These are phyloP conservation scores for Myotis planiceps DNA, from an alignment of 2,797 vertebrate genomes.

Conservation along the genomic window DNA sequence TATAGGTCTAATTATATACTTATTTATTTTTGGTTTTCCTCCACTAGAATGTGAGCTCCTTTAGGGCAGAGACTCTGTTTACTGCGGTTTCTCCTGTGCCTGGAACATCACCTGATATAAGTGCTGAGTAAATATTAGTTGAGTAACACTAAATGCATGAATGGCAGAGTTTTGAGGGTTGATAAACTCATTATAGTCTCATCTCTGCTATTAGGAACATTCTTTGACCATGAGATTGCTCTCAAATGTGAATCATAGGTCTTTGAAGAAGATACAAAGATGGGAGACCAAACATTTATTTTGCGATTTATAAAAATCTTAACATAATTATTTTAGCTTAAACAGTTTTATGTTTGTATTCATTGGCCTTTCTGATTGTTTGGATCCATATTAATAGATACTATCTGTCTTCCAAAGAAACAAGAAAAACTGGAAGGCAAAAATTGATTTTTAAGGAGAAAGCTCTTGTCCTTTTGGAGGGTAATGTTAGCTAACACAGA, in stretches of 20 bases:
- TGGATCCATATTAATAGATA: background rate
- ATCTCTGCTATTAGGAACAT: background rate
- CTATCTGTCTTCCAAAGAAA: background rate
- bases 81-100: background rate
- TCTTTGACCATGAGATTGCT: background rate
- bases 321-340: slow-evolving; percentile 17
- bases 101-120: background rate
- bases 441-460: slow-evolving; percentile 18
- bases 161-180: background rate
- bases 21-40: background rate
- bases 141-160: background rate
- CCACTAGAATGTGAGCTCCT: background rate
- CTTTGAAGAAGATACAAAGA: background rate
- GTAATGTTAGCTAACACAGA: background rate
- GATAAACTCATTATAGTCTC: background rate
- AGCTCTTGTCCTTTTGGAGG: background rate
- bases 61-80: background rate
- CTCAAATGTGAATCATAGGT: background rate
- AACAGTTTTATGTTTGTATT: background rate
- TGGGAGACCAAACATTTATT: background rate
- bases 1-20: background rate
- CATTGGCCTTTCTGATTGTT: background rate
- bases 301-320: slow-evolving; percentile 1
- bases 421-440: background rate
- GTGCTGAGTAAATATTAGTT: background rate